Conservation (phyloP, 2,113 vertebrate genomes). For the Suncus etruscus region DNA sequence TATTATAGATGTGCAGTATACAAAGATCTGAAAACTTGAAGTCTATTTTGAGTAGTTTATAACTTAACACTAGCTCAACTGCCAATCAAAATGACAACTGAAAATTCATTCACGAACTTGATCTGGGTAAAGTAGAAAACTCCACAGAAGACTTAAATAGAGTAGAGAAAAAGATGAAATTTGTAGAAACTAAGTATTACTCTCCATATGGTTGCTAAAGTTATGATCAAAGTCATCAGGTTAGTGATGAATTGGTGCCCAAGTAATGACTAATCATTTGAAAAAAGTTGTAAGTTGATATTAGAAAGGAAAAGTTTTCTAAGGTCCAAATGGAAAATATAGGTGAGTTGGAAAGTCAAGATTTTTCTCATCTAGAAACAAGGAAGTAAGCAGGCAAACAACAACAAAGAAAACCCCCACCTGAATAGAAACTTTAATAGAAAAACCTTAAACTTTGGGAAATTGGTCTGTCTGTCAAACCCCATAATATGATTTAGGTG, state of each 20-base stretch:
- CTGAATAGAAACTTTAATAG: slow-evolving; percentile 66
- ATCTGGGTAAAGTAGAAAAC: slow-evolving; percentile 65
- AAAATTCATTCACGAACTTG: slow-evolving; percentile 77
- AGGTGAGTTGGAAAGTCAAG: slow-evolving; percentile 67
- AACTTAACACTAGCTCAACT: slow-evolving; percentile 66
- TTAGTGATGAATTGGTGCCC: slow-evolving; percentile 42
- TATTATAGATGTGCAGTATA: slow-evolving; percentile 73
- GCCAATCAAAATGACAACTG: slow-evolving; percentile 81
- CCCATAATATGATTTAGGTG: slow-evolving; percentile 67
- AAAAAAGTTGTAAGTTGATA: slow-evolving; percentile 56
- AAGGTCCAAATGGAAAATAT: slow-evolving; percentile 35
- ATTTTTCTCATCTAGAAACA: slow-evolving; percentile 72
- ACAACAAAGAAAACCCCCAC: slow-evolving; percentile 23
- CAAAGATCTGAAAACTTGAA: slow-evolving; percentile 76
- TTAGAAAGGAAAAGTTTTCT: slow-evolving; percentile 53
- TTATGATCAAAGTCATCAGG: slow-evolving; percentile 27
- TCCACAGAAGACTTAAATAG: slow-evolving; percentile 74
- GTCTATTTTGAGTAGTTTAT: slow-evolving; percentile 75
- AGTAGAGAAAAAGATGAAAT: slow-evolving; percentile 65
- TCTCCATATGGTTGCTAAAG: slow-evolving; percentile 64
- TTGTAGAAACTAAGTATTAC: slow-evolving; percentile 63
- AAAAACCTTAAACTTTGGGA: slow-evolving; percentile 73
- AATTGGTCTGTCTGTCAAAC: slow-evolving; percentile 80
- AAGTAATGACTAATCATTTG: slow-evolving; percentile 35
- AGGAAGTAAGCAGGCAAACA: slow-evolving; percentile 42